phyloP scores from a whole-genome alignment of 2,797 vertebrate genomes.

The Enteromius treurensis region DNA sequence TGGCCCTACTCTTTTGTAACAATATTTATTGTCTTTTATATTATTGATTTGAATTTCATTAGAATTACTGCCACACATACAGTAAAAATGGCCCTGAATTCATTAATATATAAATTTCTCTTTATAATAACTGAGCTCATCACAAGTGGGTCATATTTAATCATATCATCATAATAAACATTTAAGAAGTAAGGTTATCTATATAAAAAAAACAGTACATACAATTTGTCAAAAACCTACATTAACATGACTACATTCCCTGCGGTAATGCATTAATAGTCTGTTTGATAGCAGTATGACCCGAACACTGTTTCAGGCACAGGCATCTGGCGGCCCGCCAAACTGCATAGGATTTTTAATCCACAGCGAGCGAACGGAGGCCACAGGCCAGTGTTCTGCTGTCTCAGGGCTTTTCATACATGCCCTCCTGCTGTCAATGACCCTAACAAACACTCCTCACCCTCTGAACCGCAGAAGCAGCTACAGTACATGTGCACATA shows the following conservation, averaged over 20 bases:
- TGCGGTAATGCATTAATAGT: slow-evolving; percentile 17
- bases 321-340: slow-evolving; percentile 68
- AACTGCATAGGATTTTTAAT: slow-evolving; percentile 67
- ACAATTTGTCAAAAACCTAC: background rate
- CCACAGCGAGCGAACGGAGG: slow-evolving; percentile 64
- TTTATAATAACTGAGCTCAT: background rate
- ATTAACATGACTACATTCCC: background rate
- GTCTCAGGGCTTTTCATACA: slow-evolving; percentile 70
- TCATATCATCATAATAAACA: background rate
- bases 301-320: slow-evolving; percentile 41
- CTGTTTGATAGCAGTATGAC: slow-evolving; percentile 61
- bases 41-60: background rate
- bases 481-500: background rate
- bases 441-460: slow-evolving; percentile 14
- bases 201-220: background rate
- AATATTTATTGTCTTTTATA: background rate
- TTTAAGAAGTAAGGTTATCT: background rate
- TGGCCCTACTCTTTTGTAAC: background rate
- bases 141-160: background rate
- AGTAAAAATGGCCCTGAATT: background rate
- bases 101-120: background rate
- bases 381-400: slow-evolving; percentile 73
- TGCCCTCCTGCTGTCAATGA: slow-evolving; percentile 50
- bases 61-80: background rate
- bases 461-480: slow-evolving; percentile 22